These are phyloP conservation scores for Caenorhabditis virilis DNA, from an alignment of 2,888 invertebrate genomes.

Conservation along the genomic window DNA sequence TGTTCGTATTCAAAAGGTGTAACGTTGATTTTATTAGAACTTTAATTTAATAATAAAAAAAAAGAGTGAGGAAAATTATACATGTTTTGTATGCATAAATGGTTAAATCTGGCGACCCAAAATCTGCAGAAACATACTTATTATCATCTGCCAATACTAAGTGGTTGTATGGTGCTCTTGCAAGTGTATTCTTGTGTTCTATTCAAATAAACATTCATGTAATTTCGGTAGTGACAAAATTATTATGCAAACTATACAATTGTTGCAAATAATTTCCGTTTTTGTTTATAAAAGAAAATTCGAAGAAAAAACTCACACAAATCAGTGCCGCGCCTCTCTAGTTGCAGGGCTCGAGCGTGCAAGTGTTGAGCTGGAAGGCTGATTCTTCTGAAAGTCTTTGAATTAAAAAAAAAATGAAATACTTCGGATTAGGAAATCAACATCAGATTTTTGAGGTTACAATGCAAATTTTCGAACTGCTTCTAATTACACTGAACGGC, in stretches of 20 bases:
- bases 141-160: conserved; percentile 30
- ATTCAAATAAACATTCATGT: not conserved
- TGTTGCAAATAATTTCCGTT: not conserved
- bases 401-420: too few relatives aligned
- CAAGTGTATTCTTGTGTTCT: not conserved
- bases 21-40: not conserved
- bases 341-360: conserved; percentile 5
- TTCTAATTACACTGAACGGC: too few relatives aligned
- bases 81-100: not conserved
- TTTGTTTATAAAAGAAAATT: too few relatives aligned
- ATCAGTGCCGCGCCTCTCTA: conserved; percentile 7
- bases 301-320: conserved; percentile 10
- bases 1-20: conserved; percentile 15
- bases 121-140: conserved; percentile 1
- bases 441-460: too few relatives aligned
- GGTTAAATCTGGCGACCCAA: not conserved
- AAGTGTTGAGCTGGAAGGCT: not conserved
- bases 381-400: conserved; percentile 16
- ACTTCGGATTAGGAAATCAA: too few relatives aligned
- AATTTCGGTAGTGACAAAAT: not conserved
- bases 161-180: conserved; percentile 1
- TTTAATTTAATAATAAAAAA: not conserved
- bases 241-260: not conserved
- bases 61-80: not conserved
- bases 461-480: too few relatives aligned